Evolutionary conservation across 2,113 vertebrate species (phyloP).

Genomic region (Callipepla squamata): DNA sequence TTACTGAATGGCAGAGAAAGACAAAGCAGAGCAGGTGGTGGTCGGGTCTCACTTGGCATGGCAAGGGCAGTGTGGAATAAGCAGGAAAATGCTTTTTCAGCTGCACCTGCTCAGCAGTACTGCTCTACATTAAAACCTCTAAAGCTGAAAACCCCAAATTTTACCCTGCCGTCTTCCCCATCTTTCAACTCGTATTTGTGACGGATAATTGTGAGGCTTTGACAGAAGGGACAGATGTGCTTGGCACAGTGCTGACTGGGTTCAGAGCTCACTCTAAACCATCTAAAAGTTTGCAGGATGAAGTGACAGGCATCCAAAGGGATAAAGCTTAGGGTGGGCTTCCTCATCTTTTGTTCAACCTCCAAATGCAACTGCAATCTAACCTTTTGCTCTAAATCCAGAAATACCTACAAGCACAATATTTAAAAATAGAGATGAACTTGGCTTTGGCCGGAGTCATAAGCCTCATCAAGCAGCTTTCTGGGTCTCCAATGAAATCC

Average conservation of each 20-base stretch:
- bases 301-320: neutral
- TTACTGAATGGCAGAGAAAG: neutral
- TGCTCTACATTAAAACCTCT: neutral
- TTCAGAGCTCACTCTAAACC: neutral
- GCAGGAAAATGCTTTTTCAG: neutral
- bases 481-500: neutral
- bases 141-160: neutral
- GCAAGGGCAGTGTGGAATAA: neutral
- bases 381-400: neutral
- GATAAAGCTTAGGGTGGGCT: neutral
- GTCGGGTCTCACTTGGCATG: neutral
- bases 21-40: neutral
- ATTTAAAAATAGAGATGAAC: neutral
- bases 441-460: neutral
- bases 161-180: neutral
- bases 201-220: neutral
- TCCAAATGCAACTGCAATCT: neutral
- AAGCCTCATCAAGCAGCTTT: neutral
- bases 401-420: neutral
- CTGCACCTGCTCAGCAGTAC: neutral
- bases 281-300: fast-evolving
- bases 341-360: neutral
- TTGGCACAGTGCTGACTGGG: neutral
- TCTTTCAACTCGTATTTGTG: neutral
- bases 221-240: neutral